These are phyloP conservation scores for Chelonus formosanus DNA, from an alignment of 2,888 invertebrate genomes.

Conservation along the genomic window DNA sequence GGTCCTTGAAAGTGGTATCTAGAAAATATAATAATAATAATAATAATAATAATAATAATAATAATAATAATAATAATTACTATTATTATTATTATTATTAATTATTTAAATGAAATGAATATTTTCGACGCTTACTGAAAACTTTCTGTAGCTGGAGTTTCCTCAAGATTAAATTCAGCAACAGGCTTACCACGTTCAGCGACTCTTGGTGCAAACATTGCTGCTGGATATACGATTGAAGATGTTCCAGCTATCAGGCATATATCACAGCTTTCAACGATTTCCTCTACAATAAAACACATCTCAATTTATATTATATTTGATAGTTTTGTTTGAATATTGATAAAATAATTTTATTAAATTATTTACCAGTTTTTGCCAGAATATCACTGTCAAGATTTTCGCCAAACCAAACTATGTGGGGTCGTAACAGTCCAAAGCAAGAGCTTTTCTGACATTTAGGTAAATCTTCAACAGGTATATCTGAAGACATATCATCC, in stretches of 20 bases:
- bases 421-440: constrained; percentile 76
- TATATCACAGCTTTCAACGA: constrained; percentile 77
- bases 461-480: constrained; percentile 76
- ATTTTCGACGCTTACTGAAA: constrained; percentile 64
- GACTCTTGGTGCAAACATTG: constrained; percentile 84
- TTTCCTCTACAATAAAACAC: constrained; percentile 65
- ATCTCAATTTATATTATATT: too few species aligned
- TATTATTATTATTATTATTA: constrained; percentile 11
- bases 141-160: constrained; percentile 67
- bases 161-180: constrained; percentile 77
- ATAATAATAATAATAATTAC: not conserved
- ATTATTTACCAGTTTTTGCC: constrained; percentile 69
- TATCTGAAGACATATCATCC: constrained; percentile 62
- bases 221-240: constrained; percentile 87
- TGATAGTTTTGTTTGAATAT: too few species aligned
- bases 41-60: too few species aligned
- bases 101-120: not conserved
- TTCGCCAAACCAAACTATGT: constrained; percentile 92
- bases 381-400: constrained; percentile 73
- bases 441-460: constrained; percentile 73
- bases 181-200: constrained; percentile 78
- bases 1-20: too few species aligned
- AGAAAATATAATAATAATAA: too few species aligned
- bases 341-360: too few species aligned
- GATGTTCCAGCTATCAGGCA: constrained; percentile 88